Base-by-base conservation (phyloP, 2,888 invertebrate genomes). In the Ametastegia equiseti region DNA sequence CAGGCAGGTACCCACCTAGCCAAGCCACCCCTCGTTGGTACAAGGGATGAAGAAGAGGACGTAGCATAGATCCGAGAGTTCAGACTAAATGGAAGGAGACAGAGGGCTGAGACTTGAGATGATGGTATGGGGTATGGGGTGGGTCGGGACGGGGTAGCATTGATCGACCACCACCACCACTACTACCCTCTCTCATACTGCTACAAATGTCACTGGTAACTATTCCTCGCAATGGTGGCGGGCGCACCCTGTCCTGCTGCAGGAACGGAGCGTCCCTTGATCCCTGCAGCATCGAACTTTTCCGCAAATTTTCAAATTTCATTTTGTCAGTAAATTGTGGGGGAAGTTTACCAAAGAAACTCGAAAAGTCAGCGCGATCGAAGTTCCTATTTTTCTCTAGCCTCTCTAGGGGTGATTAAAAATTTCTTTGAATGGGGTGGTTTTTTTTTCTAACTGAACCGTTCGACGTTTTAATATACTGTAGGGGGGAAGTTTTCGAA, bases 121-220 rank as follows among this genome's bases (percentile, higher is more conserved):
- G n/a, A 11, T 9, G 19, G n/a, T n/a, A n/a, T n/a, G n/a, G n/a
- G n/a, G n/a, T n/a, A n/a, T 69, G 23, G 67, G 50, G n/a, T 54
- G 19, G 23, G 39, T 27, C 13, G 57, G 39, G 23, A 27, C 27
- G 7, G 33, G 60, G 42, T 78, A 54, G 78, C 78, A 78, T 78
- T 78, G 78, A 78, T 78, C 78, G 78, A 78, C 60, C 75, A 47
- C 71, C n/a, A 33, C 23, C 42, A 60, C 27, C 45, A 45, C 60
- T 30, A 57, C 54, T 36, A 39, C 75, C n/a, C n/a, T n/a, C n/a
- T n/a, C n/a, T 39, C 39, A 13, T 67, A 39, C 42, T 54, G 30
- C 78, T 45, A 60, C 54, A 23, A 75, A 50, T 54, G 33, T 36
- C 54, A 75, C 75, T 50, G 36, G 6, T 45, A 71, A 71, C 71